Conservation (phyloP, 2,888 invertebrate genomes). For the Ferdinandea cuprea region DNA sequence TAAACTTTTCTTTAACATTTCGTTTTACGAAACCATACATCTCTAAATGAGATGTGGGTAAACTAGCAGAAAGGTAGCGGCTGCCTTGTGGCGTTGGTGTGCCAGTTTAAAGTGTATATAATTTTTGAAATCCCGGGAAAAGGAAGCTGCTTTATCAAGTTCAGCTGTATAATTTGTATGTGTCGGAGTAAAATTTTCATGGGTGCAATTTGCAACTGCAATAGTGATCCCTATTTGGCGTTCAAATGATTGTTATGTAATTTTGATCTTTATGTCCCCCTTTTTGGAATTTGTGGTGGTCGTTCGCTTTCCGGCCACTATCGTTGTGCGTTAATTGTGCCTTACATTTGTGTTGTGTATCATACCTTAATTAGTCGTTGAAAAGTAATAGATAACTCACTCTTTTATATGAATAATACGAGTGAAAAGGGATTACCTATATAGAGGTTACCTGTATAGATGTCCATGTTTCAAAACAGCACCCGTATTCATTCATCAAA, state of each 20-base stretch:
- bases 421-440: neutral
- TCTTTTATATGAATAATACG: neutral
- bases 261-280: neutral
- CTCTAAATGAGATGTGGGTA: neutral
- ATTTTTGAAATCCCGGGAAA: neutral
- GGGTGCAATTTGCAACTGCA: neutral
- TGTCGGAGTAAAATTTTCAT: neutral
- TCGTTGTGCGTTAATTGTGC: neutral
- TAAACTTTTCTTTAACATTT: neutral
- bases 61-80: constrained; percentile 17
- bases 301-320: neutral
- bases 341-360: neutral
- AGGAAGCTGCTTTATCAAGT: neutral
- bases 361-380: neutral
- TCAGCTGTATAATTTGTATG: neutral
- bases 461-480: too few species aligned
- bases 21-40: neutral
- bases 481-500: too few species aligned
- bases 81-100: constrained; percentile 32
- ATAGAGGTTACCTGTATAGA: too few species aligned
- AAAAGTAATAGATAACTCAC: neutral
- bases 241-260: neutral
- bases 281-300: neutral
- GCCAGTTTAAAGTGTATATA: neutral
- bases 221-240: neutral